Base-by-base conservation (phyloP, 2,888 invertebrate genomes). In the Sisyra nigra region DNA sequence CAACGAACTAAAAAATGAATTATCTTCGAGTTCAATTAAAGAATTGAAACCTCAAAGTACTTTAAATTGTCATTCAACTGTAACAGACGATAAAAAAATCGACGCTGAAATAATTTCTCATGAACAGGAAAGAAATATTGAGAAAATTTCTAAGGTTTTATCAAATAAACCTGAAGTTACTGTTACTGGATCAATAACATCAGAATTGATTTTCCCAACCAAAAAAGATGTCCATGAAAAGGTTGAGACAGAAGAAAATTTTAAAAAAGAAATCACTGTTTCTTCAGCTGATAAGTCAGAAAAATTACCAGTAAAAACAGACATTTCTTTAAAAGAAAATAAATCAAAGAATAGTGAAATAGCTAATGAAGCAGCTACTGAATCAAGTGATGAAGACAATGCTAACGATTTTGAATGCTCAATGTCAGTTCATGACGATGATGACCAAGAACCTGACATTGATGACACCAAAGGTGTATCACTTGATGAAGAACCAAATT, bases 381-480 rank as follows among this genome's bases (percentile, higher is more conserved):
- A 11, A 14, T 19, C 30, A 30, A 19, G n/a, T 10, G 40, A 40
- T 15, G 13, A 11, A 6, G 14, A 33, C n/a, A n/a, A n/a, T n/a
- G n/a, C n/a, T 13, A 33, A 33, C 8, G 8, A 13, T 33, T 33
- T 5, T 14, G 34, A 13, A 33, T 13, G 34, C 9, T 33, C 34
- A 11, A 11, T 14, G 34, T 13, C 14, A 13, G 11, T 11, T 33
- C 11, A 13, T 15, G 35, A n/a, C n/a, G n/a, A 49, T 7, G 46
- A 49, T 7, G 44, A 45, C 2, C 46, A 46, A 30, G 47, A 47
- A 3, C 34, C 42, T 18, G 17, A 37, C 3, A 33, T 44, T 24
- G 50, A 51, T 34, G 47, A 48, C 14, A 24, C 24, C 24, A 24
- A 3, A 24, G 24, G 7, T n/a, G n/a, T n/a, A n/a, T n/a, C n/a